These are phyloP conservation scores for Cybosia mesomella DNA, from an alignment of 2,888 invertebrate species.

Conservation along the genomic window DNA sequence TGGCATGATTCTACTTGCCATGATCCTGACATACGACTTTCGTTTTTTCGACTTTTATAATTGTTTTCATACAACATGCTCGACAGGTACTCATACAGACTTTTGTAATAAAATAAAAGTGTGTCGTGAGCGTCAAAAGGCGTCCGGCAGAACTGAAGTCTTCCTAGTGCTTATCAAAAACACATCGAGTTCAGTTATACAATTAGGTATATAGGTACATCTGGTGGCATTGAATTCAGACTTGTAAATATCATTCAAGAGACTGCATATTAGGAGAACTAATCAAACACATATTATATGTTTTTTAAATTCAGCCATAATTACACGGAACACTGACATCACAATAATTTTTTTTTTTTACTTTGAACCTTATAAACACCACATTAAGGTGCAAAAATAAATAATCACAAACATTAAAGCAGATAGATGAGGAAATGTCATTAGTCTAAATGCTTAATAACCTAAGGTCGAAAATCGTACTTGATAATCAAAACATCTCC, in stretches of 20 bases:
- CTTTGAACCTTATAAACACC: neutral
- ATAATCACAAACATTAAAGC: neutral
- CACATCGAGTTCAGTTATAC: neutral
- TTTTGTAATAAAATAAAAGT: no score
- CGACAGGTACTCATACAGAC: neutral
- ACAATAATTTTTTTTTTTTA: neutral
- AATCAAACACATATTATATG: conserved; percentile 5
- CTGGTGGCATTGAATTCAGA: neutral
- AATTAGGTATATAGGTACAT: neutral
- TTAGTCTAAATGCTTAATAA: conserved; percentile 6
- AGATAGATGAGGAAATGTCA: conserved; percentile 9
- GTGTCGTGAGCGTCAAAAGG: no score
- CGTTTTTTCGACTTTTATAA: no score
- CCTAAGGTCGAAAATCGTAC: conserved; percentile 18
- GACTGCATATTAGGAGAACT: conserved; percentile 4
- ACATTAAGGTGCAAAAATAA: neutral
- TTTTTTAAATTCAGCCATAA: neutral
- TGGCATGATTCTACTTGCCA: no score
- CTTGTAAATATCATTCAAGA: neutral
- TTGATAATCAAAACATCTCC: conserved; percentile 21
- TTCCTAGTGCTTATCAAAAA: neutral
- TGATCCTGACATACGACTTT: no score
- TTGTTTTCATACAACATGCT: no score
- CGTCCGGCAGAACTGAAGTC: no score
- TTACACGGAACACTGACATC: neutral